These are phyloP conservation scores for Naja naja DNA, from an alignment of 2,113 vertebrate genomes.

Conservation along the genomic window DNA sequence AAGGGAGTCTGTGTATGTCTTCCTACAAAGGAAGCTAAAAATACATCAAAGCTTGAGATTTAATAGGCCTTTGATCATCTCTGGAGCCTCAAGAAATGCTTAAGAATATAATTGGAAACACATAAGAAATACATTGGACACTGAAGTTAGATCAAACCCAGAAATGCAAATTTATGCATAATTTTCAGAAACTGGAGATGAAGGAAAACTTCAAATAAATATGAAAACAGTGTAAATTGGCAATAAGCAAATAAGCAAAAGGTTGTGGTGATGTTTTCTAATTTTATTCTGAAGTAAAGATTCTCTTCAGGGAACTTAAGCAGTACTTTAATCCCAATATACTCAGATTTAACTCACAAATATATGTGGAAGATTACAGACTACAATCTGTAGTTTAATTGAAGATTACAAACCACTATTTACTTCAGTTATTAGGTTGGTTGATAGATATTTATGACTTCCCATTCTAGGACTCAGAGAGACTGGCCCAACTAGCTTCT, in stretches of 20 bases:
- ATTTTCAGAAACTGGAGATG: neutral
- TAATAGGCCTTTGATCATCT: slow-evolving; percentile 43
- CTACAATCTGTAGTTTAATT: neutral
- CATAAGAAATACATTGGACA: neutral
- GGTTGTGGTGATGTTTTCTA: neutral
- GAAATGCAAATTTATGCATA: neutral
- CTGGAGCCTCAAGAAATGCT: slow-evolving; percentile 6
- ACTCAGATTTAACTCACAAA: neutral
- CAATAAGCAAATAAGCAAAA: neutral
- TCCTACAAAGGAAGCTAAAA: slow-evolving; percentile 34
- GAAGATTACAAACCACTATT: neutral
- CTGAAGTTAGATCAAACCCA: neutral
- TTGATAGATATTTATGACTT: neutral
- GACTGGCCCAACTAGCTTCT: neutral
- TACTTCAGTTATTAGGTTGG: neutral
- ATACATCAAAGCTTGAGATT: slow-evolving; percentile 9
- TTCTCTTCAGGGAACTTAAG: neutral
- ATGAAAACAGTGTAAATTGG: neutral
- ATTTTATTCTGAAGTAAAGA: neutral
- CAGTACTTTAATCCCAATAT: neutral
- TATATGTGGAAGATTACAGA: neutral
- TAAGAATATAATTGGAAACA: slow-evolving; percentile 42
- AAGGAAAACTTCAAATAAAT: neutral
- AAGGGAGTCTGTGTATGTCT: slow-evolving; percentile 25
- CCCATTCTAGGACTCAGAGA: neutral